Percentiles rank a stretch among this genome's conserved stretches.
These are phyloP conservation scores for Trochalopteron elliotii DNA, from an alignment of 2,113 vertebrate genomes.

Conservation along the genomic window DNA sequence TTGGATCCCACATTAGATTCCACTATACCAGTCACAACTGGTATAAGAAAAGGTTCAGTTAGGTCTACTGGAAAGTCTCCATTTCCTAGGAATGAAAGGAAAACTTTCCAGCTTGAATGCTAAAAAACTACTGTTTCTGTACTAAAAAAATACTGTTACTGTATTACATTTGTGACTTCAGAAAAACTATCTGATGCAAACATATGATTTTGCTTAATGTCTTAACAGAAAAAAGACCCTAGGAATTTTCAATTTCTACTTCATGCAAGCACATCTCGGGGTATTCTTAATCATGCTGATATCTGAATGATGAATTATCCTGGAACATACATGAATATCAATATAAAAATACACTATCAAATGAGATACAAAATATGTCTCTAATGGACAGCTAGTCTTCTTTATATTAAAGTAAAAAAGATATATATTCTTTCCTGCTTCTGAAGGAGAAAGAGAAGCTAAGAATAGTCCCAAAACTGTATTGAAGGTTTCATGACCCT, in stretches of 20 bases:
- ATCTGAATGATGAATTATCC: not conserved
- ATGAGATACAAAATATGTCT: not conserved
- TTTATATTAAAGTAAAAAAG: not conserved
- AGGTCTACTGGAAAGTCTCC: not conserved
- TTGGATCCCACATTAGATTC: not conserved
- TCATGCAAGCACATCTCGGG: not conserved
- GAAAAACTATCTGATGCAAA: not conserved
- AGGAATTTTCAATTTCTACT: not conserved
- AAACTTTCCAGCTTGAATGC: not conserved
- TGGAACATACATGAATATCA: not conserved
- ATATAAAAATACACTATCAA: not conserved
- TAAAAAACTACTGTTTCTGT: not conserved
- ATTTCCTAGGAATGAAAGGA: not conserved
- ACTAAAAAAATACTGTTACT: no score
- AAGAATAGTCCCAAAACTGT: not conserved
- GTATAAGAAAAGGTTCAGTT: not conserved
- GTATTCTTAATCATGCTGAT: not conserved
- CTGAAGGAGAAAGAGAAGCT: not conserved
- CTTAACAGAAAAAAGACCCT: not conserved
- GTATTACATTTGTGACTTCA: not conserved
- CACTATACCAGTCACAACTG: not conserved
- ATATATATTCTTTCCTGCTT: not conserved
- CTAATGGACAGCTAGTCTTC: not conserved
- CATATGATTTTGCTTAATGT: not conserved
- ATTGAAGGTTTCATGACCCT: not conserved